Conservation (phyloP, 2,888 invertebrate species). For the Chrysopilus asiliformis region DNA sequence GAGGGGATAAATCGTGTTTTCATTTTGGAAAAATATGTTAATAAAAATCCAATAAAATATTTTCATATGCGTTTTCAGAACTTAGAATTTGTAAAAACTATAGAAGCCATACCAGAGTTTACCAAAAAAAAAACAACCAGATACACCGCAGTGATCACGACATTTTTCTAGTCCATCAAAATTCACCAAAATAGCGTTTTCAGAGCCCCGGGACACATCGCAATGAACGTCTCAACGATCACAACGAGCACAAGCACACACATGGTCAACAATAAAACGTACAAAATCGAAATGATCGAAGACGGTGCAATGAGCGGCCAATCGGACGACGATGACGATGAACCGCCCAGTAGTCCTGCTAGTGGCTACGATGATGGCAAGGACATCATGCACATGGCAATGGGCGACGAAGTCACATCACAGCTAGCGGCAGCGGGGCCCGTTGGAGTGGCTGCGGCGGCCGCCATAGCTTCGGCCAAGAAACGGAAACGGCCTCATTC, state of each 20-base stretch:
- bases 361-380: slow-evolving; percentile 66
- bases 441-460: slow-evolving; percentile 91
- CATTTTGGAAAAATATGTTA: too few relatives aligned
- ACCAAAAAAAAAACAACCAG: too few relatives aligned
- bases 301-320: slow-evolving; percentile 47
- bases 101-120: too few relatives aligned
- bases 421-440: slow-evolving; percentile 96
- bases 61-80: too few relatives aligned
- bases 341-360: slow-evolving; percentile 67
- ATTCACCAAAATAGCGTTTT: too few relatives aligned
- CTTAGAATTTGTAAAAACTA: too few relatives aligned
- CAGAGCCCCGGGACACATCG: too few relatives aligned
- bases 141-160: too few relatives aligned
- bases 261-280: slow-evolving; percentile 34
- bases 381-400: slow-evolving; percentile 71
- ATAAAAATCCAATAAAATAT: too few relatives aligned
- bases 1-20: too few relatives aligned
- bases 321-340: slow-evolving; percentile 74
- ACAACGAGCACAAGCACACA: slow-evolving; percentile 23
- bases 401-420: slow-evolving; percentile 90
- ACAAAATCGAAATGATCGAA: slow-evolving; percentile 59
- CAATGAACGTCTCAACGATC: slow-evolving; percentile 32
- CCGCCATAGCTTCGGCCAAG: slow-evolving; percentile 90
- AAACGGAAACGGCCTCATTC: slow-evolving; percentile 90
- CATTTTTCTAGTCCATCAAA: too few relatives aligned